Conservation (phyloP, 2,888 invertebrate genomes). For the Amphipoea oculea region DNA sequence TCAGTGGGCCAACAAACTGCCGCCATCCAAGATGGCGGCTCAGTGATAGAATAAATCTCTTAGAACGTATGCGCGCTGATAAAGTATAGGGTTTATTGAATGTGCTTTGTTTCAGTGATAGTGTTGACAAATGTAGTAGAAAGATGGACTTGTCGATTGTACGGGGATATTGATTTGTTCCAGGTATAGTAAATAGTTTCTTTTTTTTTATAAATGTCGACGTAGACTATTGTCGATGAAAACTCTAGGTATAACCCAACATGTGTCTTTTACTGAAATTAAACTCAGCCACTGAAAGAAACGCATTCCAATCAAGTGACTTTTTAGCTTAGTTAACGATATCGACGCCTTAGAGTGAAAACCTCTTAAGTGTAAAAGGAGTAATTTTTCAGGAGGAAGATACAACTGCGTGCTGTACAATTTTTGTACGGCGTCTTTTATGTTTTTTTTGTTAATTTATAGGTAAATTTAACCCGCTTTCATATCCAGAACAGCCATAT, state of each 20-base stretch:
- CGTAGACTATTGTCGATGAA: not conserved
- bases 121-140: conserved; percentile 58
- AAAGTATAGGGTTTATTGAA: conserved; percentile 59
- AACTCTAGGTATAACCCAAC: not conserved
- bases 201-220: not conserved
- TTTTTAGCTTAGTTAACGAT: too few species aligned
- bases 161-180: conserved; percentile 8
- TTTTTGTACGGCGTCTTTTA: too few species aligned
- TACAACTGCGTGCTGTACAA: too few species aligned
- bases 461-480: too few species aligned
- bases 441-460: too few species aligned
- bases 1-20: conserved; percentile 72
- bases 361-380: too few species aligned
- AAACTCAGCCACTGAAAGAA: not conserved
- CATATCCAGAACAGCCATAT: too few species aligned
- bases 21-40: conserved; percentile 59
- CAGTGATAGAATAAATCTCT: conserved; percentile 74
- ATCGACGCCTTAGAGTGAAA: too few species aligned
- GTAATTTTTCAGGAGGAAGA: too few species aligned
- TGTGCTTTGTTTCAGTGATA: conserved; percentile 57
- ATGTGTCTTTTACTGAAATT: not conserved
- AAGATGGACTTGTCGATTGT: conserved; percentile 45
- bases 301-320: too few species aligned
- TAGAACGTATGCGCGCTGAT: conserved; percentile 70
- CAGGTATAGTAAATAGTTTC: not conserved